Evolutionary conservation across 2,797 vertebrate species (phyloP), one percentile per base, ranked within the genome.

Genomic region (Lemur catta): DNA sequence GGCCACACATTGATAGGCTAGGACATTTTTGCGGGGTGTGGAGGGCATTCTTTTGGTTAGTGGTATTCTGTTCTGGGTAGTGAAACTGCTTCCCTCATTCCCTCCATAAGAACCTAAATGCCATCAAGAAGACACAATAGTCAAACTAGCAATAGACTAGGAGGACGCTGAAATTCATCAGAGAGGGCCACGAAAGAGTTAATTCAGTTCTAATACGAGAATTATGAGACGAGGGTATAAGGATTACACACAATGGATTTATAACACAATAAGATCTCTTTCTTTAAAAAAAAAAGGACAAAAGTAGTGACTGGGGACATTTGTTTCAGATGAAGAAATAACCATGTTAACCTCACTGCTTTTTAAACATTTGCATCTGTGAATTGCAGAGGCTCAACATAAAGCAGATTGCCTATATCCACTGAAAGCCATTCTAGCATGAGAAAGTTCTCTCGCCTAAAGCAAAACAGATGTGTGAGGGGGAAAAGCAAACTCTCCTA

Each of bases 401-500:
- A 96, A 96, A 98, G 96, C 97, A 97, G 97, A 97, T 94, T 96
- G 95, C 95, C 94, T 94, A 55, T 52, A 97, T 95, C 91, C 91
- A 91, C 67, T 11, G 84, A 95, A 96, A 97, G 94, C 78, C 81
- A 91, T 93, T 97, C 89, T 95, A 96, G 96, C 97, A 94, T 93
- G 93, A 96, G 97, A 97, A 97, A 92, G 92, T 96, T 97, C 96
- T 95, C 91, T 84, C 63, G 87, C 89, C 92, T 98, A 97, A 97
- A 98, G 81, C 89, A 94, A 97, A 98, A 95, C 97, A 97, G 97
- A 98, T 97, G 97, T 97, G 91, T 76, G 74, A 84, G 89, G 80
- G 78, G 69, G 59, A 90, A 93, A 89, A 81, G 91, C 72, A 91
- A 89, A 89, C 85, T 95, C 72, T 91, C 93, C 75, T 67, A 82